Percentiles rank a stretch among this genome's conserved stretches.
Conservation (phyloP, 2,888 invertebrate genomes). For the Eupithecia tripunctaria region DNA sequence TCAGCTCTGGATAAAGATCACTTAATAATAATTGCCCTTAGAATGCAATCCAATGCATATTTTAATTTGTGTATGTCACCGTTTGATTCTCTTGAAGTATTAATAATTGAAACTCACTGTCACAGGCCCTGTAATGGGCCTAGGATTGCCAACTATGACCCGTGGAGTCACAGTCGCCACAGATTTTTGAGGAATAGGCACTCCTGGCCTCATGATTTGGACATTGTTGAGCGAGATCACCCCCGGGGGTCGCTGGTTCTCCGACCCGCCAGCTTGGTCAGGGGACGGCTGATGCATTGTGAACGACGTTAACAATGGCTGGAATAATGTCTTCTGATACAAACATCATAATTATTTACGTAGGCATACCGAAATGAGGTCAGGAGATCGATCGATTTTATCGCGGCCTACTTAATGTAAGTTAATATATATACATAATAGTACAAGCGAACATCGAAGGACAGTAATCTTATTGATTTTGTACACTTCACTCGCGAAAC, state of each 20-base stretch:
- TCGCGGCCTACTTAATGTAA: neutral
- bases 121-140: constrained; percentile 88
- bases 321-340: constrained; percentile 3
- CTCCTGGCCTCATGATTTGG: constrained; percentile 92
- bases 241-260: constrained; percentile 35
- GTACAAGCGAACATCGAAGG: neutral
- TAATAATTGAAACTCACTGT: constrained; percentile 83
- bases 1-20: neutral
- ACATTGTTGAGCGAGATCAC: constrained; percentile 80
- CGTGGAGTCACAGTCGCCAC: constrained; percentile 91
- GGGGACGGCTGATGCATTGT: constrained; percentile 20
- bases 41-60: neutral
- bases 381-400: neutral
- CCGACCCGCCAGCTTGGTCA: neutral
- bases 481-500: neutral
- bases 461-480: neutral
- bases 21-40: neutral
- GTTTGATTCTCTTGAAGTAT: neutral
- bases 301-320: constrained; percentile 2
- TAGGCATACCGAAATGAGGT: constrained; percentile 1
- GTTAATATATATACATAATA: neutral
- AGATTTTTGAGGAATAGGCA: constrained; percentile 89
- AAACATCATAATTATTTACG: neutral
- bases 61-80: neutral
- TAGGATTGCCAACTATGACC: constrained; percentile 88